Evolutionary conservation across 2,113 vertebrate species (phyloP).

Genomic region (Ameiurus melas): DNA sequence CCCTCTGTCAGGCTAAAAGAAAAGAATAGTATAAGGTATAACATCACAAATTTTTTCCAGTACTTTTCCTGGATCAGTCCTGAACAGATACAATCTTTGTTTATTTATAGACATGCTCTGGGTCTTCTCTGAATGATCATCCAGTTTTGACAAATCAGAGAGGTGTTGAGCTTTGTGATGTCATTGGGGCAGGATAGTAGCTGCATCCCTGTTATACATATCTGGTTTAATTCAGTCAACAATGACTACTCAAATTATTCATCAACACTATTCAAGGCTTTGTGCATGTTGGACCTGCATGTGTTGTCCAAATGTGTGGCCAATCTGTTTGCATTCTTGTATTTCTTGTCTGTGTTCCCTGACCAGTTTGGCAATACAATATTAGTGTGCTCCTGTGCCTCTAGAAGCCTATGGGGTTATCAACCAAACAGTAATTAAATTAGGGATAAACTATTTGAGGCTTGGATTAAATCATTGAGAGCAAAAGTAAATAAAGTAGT

Average conservation of each 20-base stretch:
- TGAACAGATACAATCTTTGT: not conserved
- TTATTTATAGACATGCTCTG: constrained; percentile 17
- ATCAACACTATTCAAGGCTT: too few species aligned
- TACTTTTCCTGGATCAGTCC: not conserved
- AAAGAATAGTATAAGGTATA: constrained; percentile 2
- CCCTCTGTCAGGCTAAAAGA: constrained; percentile 6
- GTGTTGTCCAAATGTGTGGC: not conserved
- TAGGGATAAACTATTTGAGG: too few species aligned
- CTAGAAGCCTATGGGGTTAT: too few species aligned
- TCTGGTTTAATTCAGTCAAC: not conserved
- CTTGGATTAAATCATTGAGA: too few species aligned
- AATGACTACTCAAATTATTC: not conserved
- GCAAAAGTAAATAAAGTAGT: too few species aligned
- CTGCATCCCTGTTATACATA: not conserved
- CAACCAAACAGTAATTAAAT: too few species aligned
- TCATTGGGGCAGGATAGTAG: not conserved
- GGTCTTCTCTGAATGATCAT: not conserved
- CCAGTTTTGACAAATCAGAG: not conserved
- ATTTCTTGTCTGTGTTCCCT: too few species aligned
- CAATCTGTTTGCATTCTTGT: too few species aligned
- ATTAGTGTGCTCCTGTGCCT: too few species aligned
- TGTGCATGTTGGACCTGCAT: not conserved
- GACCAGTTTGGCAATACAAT: too few species aligned
- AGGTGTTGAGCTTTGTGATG: not conserved
- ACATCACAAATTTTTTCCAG: constrained; percentile 21